A percentile compares a stretch with the other conserved stretches of the same genome.
phyloP scores from a whole-genome alignment of 2,888 invertebrate species.

The Lithophane ornitopus region DNA sequence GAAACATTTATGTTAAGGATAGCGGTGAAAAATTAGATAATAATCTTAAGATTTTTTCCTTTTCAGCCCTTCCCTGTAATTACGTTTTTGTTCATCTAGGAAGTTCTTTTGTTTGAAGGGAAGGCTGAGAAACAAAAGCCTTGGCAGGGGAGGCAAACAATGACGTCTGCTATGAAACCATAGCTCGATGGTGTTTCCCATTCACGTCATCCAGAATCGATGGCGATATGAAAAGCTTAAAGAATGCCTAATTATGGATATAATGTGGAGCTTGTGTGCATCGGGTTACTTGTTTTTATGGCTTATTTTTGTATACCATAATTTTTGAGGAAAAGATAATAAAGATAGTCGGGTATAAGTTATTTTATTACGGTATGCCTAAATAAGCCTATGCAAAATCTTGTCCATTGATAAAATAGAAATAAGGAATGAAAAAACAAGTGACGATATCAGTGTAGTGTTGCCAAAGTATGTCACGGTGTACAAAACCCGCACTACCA shows the following conservation, averaged over 20 bases:
- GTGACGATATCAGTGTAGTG: background rate
- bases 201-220: conserved; percentile 80
- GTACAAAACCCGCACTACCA: background rate
- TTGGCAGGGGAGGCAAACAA: conserved; percentile 84
- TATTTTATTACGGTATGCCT: background rate
- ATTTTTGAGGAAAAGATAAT: background rate
- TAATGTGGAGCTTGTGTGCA: conserved; percentile 3
- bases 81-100: conserved; percentile 85
- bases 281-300: background rate
- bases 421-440: background rate
- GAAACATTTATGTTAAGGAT: conserved; percentile 65
- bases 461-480: background rate
- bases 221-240: conserved; percentile 62
- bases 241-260: conserved; percentile 55
- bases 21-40: conserved; percentile 76
- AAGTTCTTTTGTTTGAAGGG: conserved; percentile 84
- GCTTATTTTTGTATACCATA: background rate
- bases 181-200: conserved; percentile 75
- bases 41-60: conserved; percentile 79
- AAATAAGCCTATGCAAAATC: background rate
- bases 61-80: conserved; percentile 82
- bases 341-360: background rate
- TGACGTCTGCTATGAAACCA: conserved; percentile 85
- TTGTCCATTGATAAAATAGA: background rate
- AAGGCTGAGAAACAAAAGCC: conserved; percentile 84